These are phyloP conservation scores for Alectura lathami DNA, from an alignment of 2,113 vertebrate species.

Conservation along the genomic window DNA sequence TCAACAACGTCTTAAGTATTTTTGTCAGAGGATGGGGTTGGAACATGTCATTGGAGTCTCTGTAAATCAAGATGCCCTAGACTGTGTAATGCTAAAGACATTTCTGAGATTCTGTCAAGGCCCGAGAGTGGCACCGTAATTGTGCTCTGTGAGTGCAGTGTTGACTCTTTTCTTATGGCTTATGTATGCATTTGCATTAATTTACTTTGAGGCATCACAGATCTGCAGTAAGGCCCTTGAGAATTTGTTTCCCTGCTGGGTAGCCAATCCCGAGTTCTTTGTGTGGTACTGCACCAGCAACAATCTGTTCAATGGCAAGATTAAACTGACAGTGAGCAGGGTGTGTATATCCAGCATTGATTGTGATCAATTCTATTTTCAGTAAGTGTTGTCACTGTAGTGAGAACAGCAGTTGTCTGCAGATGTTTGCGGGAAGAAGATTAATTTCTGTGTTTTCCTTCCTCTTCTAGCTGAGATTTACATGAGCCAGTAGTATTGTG, in stretches of 20 bases:
- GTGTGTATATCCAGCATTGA: not conserved
- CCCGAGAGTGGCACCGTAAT: not conserved
- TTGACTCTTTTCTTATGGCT: not conserved
- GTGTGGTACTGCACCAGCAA: not conserved
- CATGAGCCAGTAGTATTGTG: not conserved
- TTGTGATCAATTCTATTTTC: not conserved
- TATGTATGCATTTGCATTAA: accelerated
- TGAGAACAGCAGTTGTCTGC: not conserved
- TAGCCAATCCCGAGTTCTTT: not conserved
- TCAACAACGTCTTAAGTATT: not conserved
- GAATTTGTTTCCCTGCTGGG: not conserved
- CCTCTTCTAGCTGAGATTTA: not conserved
- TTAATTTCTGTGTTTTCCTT: not conserved
- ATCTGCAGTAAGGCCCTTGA: not conserved
- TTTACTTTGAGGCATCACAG: not conserved
- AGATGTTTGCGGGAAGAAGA: not conserved
- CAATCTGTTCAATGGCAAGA: not conserved
- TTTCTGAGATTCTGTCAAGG: not conserved
- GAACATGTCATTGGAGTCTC: not conserved
- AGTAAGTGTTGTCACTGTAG: not conserved
- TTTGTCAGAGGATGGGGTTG: not conserved
- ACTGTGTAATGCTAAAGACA: not conserved
- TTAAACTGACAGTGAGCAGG: not conserved
- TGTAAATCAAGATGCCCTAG: not conserved
- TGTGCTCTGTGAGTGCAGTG: accelerated